Percentiles rank a stretch among this genome's conserved stretches.
These are phyloP conservation scores for Meliscaeva auricollis DNA, from an alignment of 2,888 invertebrate species.

Conservation along the genomic window DNA sequence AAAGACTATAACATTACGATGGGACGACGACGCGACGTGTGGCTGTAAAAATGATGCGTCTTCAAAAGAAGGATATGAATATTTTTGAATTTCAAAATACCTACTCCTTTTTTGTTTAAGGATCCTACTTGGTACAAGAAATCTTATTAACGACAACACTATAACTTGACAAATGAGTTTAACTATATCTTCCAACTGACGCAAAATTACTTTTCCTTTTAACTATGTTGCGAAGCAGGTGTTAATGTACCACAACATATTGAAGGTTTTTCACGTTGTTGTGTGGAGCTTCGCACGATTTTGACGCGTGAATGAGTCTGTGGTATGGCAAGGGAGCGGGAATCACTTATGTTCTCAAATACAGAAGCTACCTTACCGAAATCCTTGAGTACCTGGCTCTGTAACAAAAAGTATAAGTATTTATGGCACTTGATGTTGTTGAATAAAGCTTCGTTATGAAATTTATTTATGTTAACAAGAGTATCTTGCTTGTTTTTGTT, in stretches of 20 bases:
- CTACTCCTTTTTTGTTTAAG: too few species aligned
- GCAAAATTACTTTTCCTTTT: conserved; percentile 10
- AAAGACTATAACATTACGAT: neutral
- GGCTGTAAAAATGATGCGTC: conserved; percentile 15
- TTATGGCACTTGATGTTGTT: neutral
- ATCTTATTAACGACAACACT: neutral
- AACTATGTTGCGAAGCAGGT: neutral
- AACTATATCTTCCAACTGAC: neutral
- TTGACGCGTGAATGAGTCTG: neutral
- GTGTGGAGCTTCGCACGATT: neutral
- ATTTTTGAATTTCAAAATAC: conserved; percentile 6
- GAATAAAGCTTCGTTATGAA: neutral
- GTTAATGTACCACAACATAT: conserved; percentile 30
- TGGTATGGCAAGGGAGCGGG: neutral
- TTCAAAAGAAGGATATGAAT: conserved; percentile 3
- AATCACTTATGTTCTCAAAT: neutral
- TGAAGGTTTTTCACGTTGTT: conserved; percentile 14
- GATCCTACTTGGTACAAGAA: neutral
- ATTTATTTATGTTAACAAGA: conserved; percentile 10
- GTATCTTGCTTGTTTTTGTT: conserved; percentile 7
- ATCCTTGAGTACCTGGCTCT: too few species aligned
- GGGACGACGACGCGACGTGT: too few species aligned
- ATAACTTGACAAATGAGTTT: too few species aligned
- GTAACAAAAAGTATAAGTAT: neutral
- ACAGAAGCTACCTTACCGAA: neutral